Percentiles rank a stretch among this genome's conserved stretches.
phyloP scores from a whole-genome alignment of 1,140 invertebrate species.

The Papilio helenus region DNA sequence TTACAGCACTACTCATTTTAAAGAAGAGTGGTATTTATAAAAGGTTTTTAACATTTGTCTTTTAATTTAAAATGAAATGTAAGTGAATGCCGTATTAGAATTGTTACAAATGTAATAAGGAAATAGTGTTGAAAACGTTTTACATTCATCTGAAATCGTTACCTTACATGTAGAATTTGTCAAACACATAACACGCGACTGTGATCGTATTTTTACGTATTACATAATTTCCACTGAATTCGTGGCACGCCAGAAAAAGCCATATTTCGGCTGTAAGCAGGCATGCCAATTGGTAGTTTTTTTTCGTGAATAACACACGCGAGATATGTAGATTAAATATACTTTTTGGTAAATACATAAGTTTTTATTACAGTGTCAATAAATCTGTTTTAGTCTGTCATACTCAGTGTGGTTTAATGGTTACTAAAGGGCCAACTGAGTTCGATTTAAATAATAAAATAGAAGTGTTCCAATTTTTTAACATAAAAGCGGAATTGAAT shows the following conservation, averaged over 20 bases:
- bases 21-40: background rate
- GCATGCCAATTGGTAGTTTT: conserved; percentile 41
- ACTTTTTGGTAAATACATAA: background rate
- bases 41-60: background rate
- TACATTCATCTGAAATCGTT: conserved; percentile 6
- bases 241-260: conserved; percentile 41
- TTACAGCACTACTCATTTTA: too few species aligned
- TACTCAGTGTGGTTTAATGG: too few species aligned
- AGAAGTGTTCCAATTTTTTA: background rate
- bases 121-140: conserved; percentile 1
- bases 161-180: background rate
- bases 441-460: too few species aligned
- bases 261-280: conserved; percentile 42
- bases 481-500: background rate
- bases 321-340: background rate
- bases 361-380: background rate
- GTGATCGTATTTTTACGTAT: background rate
- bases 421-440: too few species aligned
- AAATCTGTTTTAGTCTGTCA: background rate
- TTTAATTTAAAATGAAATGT: background rate
- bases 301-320: conserved; percentile 30
- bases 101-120: conserved; percentile 7
- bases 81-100: background rate
- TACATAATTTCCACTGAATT: conserved; percentile 1
- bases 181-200: conserved; percentile 19